These are phyloP conservation scores for Pseudomyrmex gracilis DNA, from an alignment of 1,140 invertebrate species.

Conservation along the genomic window DNA sequence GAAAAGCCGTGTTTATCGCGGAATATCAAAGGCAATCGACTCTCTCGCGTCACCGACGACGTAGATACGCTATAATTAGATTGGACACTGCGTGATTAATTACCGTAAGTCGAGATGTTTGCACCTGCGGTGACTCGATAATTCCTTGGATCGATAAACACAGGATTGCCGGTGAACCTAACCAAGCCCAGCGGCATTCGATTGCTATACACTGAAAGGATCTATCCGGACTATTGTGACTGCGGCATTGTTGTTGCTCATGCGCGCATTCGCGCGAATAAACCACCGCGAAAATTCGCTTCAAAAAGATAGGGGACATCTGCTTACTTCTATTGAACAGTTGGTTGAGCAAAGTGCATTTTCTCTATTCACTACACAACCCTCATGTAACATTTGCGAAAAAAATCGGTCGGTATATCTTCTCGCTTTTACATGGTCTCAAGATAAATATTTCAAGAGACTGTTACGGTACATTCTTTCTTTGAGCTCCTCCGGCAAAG, in stretches of 20 bases:
- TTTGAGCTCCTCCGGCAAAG: conserved; percentile 11
- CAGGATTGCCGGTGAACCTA: conserved; percentile 57
- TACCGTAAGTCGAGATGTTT: conserved; percentile 69
- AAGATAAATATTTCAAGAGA: conserved; percentile 53
- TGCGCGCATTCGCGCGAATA: background rate
- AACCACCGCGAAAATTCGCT: background rate
- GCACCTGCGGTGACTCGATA: conserved; percentile 67
- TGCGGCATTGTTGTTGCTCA: background rate
- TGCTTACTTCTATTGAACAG: conserved; percentile 12
- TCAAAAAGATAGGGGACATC: background rate
- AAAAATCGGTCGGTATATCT: conserved; percentile 18
- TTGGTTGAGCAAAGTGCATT: conserved; percentile 4
- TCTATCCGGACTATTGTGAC: conserved; percentile 6
- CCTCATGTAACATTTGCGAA: conserved; percentile 6
- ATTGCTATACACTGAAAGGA: background rate
- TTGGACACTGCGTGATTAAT: conserved; percentile 69
- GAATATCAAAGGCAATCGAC: conserved; percentile 34
- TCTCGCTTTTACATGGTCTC: conserved; percentile 41
- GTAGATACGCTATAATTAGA: conserved; percentile 62
- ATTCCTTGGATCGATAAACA: conserved; percentile 71
- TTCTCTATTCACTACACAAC: conserved; percentile 14
- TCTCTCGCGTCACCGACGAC: conserved; percentile 23
- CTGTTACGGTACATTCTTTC: conserved; percentile 35
- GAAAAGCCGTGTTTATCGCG: background rate
- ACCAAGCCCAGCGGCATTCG: conserved; percentile 26